Conservation (phyloP, 2,797 vertebrate genomes). For the Poecilia velifera region DNA sequence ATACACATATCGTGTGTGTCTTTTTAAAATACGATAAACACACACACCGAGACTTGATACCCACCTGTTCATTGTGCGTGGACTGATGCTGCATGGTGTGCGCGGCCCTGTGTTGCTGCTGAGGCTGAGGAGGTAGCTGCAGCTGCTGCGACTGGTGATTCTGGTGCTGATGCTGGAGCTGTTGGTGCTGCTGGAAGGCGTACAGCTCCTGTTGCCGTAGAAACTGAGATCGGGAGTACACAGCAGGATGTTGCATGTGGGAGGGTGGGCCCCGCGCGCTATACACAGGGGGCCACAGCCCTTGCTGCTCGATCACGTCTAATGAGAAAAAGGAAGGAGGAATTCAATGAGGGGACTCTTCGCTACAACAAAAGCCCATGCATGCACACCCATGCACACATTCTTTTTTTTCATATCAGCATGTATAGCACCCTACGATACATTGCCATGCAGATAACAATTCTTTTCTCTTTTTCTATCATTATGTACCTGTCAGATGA, state of each 20-base stretch:
- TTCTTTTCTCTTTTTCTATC: constrained; percentile 54
- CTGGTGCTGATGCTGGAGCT: constrained; percentile 85
- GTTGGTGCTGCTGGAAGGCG: constrained; percentile 90
- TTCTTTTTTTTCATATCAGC: constrained; percentile 28
- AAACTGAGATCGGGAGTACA: constrained; percentile 94
- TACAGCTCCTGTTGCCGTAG: constrained; percentile 96
- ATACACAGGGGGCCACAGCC: constrained; percentile 97
- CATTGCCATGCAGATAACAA: constrained; percentile 23
- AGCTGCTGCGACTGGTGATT: constrained; percentile 79
- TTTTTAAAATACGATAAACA: background rate
- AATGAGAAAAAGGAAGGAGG: constrained; percentile 78
- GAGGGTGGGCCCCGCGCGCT: constrained; percentile 88
- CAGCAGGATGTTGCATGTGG: constrained; percentile 94
- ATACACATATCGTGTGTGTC: background rate
- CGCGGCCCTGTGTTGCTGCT: constrained; percentile 77
- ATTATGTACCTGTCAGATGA: constrained; percentile 60
- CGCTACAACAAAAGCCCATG: constrained; percentile 52
- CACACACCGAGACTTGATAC: background rate
- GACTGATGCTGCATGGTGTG: constrained; percentile 78
- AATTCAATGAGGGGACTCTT: constrained; percentile 46
- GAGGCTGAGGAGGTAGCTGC: constrained; percentile 81
- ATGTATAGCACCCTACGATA: constrained; percentile 22
- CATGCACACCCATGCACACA: constrained; percentile 23
- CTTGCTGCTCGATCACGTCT: constrained; percentile 96
- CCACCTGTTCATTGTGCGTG: constrained; percentile 79